Percentiles rank a stretch among this genome's conserved stretches.
Conservation (phyloP, 2,113 vertebrate species). For the Perognathus longimembris region DNA sequence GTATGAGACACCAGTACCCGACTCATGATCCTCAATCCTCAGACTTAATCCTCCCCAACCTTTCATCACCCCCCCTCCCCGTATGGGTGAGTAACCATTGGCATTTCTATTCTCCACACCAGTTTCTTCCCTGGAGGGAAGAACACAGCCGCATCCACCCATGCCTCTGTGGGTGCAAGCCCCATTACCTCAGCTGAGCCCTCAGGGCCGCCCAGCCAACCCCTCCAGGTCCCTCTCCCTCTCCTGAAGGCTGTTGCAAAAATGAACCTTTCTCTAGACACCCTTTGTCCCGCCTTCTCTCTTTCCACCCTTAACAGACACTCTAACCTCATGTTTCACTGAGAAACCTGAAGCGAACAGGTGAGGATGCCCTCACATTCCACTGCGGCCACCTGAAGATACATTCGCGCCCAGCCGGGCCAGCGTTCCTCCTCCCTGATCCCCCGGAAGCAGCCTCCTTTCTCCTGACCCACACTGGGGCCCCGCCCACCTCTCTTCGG, state of each 20-base stretch:
- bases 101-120: neutral
- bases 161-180: neutral
- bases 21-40: neutral
- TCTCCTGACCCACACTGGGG: neutral
- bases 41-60: neutral
- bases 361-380: neutral
- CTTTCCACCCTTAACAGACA: neutral
- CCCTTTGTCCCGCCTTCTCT: neutral
- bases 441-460: neutral
- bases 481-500: neutral
- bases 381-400: neutral
- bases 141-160: accelerated
- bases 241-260: neutral
- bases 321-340: neutral
- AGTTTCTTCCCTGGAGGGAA: neutral
- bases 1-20: too few relatives aligned
- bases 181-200: neutral
- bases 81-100: too few relatives aligned
- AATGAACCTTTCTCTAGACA: neutral
- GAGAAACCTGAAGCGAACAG: slow-evolving; percentile 11
- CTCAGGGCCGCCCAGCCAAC: neutral
- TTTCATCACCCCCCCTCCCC: neutral
- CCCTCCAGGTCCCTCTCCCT: neutral
- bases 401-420: accelerated
- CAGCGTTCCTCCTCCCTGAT: neutral